Evolutionary conservation across 2,888 invertebrate species (phyloP).

Genomic region (Xiphydria camelus): DNA sequence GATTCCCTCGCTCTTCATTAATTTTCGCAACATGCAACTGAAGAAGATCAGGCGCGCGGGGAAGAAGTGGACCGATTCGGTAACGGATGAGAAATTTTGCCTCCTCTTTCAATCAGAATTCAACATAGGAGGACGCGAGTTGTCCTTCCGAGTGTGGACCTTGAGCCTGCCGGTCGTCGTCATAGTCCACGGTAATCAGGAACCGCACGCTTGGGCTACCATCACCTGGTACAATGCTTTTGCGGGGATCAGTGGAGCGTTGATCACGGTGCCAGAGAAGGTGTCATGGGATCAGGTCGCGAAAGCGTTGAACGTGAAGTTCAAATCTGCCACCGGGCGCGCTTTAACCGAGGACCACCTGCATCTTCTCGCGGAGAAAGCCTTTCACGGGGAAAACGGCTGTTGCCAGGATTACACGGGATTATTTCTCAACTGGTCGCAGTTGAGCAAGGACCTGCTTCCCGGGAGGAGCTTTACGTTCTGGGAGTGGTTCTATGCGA

Average conservation of each 20-base stretch:
- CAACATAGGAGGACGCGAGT: conserved; percentile 85
- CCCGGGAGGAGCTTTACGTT: conserved; percentile 94
- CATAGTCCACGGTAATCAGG: conserved; percentile 98
- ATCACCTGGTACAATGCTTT: conserved; percentile 99
- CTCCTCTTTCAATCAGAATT: conserved; percentile 92
- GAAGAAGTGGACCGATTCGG: conserved; percentile 96
- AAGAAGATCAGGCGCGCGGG: conserved; percentile 95
- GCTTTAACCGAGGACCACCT: conserved; percentile 86
- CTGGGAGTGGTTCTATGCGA: conserved; percentile 99
- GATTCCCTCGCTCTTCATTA: conserved; percentile 85
- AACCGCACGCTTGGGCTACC: conserved; percentile 98
- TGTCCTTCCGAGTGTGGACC: conserved; percentile 91
- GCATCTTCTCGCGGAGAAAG: conserved; percentile 88
- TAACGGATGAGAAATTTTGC: conserved; percentile 97
- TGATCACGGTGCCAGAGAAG: conserved; percentile 91
- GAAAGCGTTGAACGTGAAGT: conserved; percentile 90
- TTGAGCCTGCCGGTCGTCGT: conserved; percentile 97
- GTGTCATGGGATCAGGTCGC: conserved; percentile 90
- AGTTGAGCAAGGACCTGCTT: conserved; percentile 91
- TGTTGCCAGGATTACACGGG: conserved; percentile 52
- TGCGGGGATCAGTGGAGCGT: conserved; percentile 87
- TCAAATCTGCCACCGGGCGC: conserved; percentile 84
- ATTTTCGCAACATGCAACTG: conserved; percentile 91
- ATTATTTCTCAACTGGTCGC: conserved; percentile 77
- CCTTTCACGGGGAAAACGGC: conserved; percentile 67